Conservation (phyloP, 2,797 vertebrate species). For the Arnoldichthys spilopterus region DNA sequence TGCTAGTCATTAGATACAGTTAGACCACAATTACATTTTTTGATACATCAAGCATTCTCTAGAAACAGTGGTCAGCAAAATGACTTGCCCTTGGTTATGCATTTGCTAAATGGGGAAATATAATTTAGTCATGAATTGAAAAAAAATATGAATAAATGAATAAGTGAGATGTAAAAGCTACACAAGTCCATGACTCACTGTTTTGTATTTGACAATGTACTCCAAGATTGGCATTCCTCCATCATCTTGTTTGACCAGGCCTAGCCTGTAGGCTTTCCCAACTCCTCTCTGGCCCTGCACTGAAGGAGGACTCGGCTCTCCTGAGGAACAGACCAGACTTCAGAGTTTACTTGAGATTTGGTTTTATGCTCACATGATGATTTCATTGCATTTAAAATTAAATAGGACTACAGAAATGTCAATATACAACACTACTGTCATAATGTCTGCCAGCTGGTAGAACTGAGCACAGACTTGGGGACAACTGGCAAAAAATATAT, state of each 20-base stretch:
- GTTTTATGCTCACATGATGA: neutral
- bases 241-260: slow-evolving; percentile 96
- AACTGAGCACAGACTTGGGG: no score
- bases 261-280: slow-evolving; percentile 93
- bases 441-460: no score
- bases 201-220: slow-evolving; percentile 97
- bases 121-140: neutral
- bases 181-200: slow-evolving; percentile 80
- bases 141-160: neutral
- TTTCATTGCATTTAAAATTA: neutral
- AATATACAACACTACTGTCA: neutral
- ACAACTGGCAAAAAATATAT: no score
- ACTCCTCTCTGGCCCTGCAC: slow-evolving; percentile 93
- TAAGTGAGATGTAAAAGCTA: neutral
- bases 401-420: neutral
- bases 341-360: neutral
- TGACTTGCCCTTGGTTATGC: neutral
- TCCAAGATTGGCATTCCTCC: slow-evolving; percentile 97
- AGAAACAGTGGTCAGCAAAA: neutral
- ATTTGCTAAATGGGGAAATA: neutral
- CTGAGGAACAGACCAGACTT: slow-evolving; percentile 68
- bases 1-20: neutral
- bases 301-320: slow-evolving; percentile 94
- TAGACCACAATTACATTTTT: neutral
- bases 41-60: neutral